Evolutionary conservation across 2,797 vertebrate species (phyloP).

Genomic region (Bradypus variegatus): DNA sequence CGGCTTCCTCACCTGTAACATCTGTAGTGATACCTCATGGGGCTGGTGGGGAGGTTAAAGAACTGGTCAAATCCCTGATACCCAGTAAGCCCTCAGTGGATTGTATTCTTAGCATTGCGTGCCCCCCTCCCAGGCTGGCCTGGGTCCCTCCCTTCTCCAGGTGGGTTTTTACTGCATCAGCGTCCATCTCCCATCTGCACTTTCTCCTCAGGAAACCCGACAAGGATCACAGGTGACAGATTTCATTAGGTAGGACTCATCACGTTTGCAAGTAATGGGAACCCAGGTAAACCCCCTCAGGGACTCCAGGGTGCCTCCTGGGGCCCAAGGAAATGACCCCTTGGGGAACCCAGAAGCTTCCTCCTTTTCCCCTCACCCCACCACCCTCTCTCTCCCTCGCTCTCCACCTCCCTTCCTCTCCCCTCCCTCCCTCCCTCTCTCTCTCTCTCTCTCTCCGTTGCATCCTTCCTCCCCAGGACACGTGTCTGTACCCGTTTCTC

Average conservation of each 20-base stretch:
- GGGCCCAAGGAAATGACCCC: background rate
- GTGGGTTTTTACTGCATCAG: rapidly evolving
- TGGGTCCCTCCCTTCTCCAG: background rate
- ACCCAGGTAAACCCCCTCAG: background rate
- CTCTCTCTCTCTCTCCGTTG: background rate
- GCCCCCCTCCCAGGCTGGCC: background rate
- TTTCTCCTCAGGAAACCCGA: background rate
- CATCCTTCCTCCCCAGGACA: too few relatives aligned
- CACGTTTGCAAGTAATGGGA: background rate
- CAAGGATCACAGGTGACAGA: rapidly evolving
- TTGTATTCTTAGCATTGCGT: background rate
- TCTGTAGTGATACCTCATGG: background rate
- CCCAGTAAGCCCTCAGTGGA: background rate
- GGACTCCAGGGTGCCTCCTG: background rate
- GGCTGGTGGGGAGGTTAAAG: background rate
- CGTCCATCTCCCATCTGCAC: background rate
- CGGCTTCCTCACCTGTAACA: background rate
- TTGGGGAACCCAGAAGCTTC: too few relatives aligned
- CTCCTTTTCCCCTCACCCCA: background rate
- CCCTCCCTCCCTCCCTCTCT: too few relatives aligned
- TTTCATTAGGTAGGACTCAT: background rate
- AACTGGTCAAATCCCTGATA: background rate
- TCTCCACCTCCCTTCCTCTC: too few relatives aligned
- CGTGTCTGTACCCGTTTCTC: background rate
- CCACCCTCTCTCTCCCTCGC: too few relatives aligned